A percentile compares a stretch with the other conserved stretches of the same genome.
These are phyloP conservation scores for Monodelphis domestica DNA, from an alignment of 2,797 vertebrate species.

Conservation along the genomic window DNA sequence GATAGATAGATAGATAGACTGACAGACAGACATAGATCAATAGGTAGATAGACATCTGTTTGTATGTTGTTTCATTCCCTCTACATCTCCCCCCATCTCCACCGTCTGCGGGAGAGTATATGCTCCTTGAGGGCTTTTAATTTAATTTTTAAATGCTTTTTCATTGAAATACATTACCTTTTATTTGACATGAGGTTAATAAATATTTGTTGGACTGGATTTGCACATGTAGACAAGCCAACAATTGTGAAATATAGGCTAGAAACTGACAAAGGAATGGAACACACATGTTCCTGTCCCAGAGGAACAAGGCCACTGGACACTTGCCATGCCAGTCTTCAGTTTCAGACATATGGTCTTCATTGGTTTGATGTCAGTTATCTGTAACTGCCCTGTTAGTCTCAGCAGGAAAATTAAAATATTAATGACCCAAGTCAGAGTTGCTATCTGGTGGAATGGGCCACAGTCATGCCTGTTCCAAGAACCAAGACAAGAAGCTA, in stretches of 20 bases:
- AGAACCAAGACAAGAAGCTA: background rate
- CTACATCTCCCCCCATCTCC: background rate
- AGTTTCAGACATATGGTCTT: background rate
- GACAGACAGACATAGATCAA: too few species aligned
- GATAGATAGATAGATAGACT: too few species aligned
- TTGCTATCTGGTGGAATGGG: background rate
- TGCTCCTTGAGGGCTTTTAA: background rate
- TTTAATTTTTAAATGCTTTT: background rate
- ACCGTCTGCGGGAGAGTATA: background rate
- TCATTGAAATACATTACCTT: background rate
- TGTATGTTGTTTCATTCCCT: background rate
- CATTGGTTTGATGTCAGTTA: background rate
- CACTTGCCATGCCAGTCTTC: background rate
- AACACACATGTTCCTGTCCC: background rate
- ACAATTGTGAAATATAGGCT: conserved; percentile 15
- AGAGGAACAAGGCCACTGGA: background rate
- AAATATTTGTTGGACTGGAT: background rate
- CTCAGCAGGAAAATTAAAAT: background rate
- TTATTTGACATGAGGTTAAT: background rate
- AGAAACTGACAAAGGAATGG: background rate
- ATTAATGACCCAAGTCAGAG: background rate
- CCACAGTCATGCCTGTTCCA: background rate
- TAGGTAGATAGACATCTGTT: background rate
- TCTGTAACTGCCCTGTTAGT: background rate
- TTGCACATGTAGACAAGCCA: background rate